Conservation (phyloP, 2,113 vertebrate species). For the Sphaerodactylus townsendi region DNA sequence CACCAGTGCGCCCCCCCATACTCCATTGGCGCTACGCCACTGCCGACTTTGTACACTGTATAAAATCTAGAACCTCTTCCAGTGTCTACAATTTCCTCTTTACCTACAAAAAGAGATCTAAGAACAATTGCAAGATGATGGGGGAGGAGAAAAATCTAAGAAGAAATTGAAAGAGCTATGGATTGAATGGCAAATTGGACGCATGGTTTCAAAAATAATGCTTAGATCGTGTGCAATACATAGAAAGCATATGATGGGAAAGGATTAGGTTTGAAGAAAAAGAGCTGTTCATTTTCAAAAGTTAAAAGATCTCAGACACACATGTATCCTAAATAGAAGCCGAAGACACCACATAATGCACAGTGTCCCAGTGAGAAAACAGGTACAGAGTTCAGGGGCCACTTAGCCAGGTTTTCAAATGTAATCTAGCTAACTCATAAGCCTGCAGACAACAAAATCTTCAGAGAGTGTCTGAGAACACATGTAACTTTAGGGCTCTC, state of each 20-base stretch:
- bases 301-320: slow-evolving; percentile 29
- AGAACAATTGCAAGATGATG: neutral
- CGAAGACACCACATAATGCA: neutral
- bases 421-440: neutral
- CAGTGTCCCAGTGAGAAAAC: fast-evolving
- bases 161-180: neutral
- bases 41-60: neutral
- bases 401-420: neutral
- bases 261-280: neutral
- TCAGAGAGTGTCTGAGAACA: slow-evolving; percentile 30
- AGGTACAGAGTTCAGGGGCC: neutral
- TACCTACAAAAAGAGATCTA: slow-evolving; percentile 35
- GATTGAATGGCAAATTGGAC: slow-evolving; percentile 16
- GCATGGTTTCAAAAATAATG: neutral
- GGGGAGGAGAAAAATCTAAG: neutral
- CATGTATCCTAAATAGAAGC: slow-evolving; percentile 3
- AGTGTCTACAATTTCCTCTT: slow-evolving; percentile 9
- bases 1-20: no score
- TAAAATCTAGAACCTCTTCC: slow-evolving; percentile 34
- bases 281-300: slow-evolving; percentile 31
- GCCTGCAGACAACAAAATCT: neutral
- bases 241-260: neutral
- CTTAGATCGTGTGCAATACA: neutral
- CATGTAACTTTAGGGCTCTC: neutral
- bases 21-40: no score